Evolutionary conservation across 1,140 invertebrate species (phyloP).

Genomic region (Apis laboriosa): DNA sequence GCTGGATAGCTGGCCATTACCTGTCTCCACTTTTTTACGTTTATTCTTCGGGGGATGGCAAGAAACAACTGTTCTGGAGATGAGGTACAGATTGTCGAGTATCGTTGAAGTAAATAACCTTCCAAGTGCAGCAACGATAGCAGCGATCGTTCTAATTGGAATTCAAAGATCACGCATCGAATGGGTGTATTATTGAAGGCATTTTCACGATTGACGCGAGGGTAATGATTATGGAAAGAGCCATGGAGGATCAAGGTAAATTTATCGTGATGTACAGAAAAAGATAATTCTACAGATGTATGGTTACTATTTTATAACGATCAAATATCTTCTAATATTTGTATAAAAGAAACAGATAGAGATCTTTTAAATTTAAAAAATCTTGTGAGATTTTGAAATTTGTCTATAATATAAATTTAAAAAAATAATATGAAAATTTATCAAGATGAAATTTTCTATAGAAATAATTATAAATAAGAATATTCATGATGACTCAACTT

Average conservation of each 20-base stretch:
- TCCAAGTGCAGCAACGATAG: not conserved
- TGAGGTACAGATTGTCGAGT: not conserved
- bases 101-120: not conserved
- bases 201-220: not conserved
- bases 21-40: not conserved
- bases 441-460: too few species aligned
- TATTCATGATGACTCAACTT: too few species aligned
- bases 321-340: too few species aligned
- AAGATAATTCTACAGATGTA: too few species aligned
- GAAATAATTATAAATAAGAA: too few species aligned
- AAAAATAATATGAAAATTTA: too few species aligned
- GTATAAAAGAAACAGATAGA: too few species aligned
- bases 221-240: not conserved
- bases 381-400: too few species aligned
- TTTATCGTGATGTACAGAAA: too few species aligned
- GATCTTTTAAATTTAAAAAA: too few species aligned
- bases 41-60: not conserved
- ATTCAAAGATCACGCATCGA: not conserved
- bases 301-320: too few species aligned
- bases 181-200: not conserved
- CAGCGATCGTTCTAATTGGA: not conserved
- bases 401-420: too few species aligned
- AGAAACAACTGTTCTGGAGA: not conserved
- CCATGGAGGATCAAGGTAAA: not conserved
- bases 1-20: constrained; percentile 19